These are phyloP conservation scores for Semnornis frantzii DNA, from an alignment of 2,113 vertebrate species.

Conservation along the genomic window DNA sequence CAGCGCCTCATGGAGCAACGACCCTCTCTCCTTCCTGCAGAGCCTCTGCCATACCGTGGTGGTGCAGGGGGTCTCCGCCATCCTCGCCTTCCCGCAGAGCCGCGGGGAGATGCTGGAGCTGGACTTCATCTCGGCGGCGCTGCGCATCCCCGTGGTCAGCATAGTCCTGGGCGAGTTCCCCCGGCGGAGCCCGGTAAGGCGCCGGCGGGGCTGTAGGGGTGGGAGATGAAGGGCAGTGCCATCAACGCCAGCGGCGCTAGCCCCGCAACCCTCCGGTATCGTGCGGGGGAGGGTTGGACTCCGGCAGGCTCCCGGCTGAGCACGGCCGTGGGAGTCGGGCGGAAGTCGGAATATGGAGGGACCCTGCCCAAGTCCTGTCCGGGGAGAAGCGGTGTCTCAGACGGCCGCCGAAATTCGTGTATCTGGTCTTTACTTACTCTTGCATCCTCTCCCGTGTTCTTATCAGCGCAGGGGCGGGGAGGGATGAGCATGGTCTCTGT, in stretches of 20 bases:
- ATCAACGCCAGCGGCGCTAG: no score
- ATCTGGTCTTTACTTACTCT: neutral
- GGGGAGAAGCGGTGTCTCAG: accelerated
- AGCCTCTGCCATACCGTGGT: constrained; percentile 96
- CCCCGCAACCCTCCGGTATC: no score
- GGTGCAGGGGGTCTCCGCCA: constrained; percentile 94
- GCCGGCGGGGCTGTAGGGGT: neutral
- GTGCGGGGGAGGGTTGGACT: no score
- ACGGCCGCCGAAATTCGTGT: no score
- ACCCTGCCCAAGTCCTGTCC: no score
- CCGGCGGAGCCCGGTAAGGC: constrained; percentile 88
- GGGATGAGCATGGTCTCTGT: neutral
- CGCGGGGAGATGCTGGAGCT: constrained; percentile 91
- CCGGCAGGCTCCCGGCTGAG: no score
- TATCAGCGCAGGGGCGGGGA: accelerated
- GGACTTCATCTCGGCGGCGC: constrained; percentile 89
- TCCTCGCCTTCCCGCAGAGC: constrained; percentile 91
- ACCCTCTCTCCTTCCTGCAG: constrained; percentile 93
- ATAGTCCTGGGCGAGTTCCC: constrained; percentile 87
- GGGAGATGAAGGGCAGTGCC: no score
- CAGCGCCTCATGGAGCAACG: constrained; percentile 81
- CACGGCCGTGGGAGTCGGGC: no score
- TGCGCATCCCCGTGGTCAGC: constrained; percentile 91
- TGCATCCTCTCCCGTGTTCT: accelerated
- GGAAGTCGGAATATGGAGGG: neutral